phyloP scores from a whole-genome alignment of 2,797 vertebrate genomes.

The Sebastes melanostomus region DNA sequence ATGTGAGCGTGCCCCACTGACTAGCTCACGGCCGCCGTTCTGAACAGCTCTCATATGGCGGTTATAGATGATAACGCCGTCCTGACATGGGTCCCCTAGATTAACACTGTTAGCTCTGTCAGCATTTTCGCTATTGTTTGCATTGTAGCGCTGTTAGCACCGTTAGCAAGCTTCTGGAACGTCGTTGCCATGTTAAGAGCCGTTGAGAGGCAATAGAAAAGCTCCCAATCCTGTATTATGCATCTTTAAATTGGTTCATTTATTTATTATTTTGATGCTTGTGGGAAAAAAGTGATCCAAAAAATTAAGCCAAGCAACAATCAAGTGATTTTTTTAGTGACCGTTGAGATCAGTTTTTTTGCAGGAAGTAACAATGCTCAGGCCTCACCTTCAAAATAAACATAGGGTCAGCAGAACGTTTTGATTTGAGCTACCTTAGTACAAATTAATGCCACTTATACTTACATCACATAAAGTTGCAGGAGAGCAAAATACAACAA shows the following conservation, averaged over 20 bases:
- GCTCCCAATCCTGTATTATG: too few relatives aligned
- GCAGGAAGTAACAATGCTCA: background rate
- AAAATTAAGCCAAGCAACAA: too few relatives aligned
- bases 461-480: background rate
- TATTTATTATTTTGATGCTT: background rate
- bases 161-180: too few relatives aligned
- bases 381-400: background rate
- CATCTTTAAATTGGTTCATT: background rate
- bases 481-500: background rate
- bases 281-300: background rate
- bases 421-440: background rate
- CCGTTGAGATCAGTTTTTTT: accelerated
- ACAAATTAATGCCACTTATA: background rate
- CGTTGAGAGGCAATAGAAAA: too few relatives aligned
- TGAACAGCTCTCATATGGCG: too few relatives aligned
- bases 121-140: too few relatives aligned
- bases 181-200: too few relatives aligned
- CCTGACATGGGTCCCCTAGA: too few relatives aligned
- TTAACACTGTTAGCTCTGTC: too few relatives aligned
- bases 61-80: too few relatives aligned
- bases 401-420: background rate
- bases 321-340: background rate
- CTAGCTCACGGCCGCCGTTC: too few relatives aligned
- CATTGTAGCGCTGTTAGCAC: too few relatives aligned
- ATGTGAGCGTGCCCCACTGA: accelerated